Evolutionary conservation across 92 coral and sea anemone genomes (phyloP).

Genomic region (Paragorgia papillata): DNA sequence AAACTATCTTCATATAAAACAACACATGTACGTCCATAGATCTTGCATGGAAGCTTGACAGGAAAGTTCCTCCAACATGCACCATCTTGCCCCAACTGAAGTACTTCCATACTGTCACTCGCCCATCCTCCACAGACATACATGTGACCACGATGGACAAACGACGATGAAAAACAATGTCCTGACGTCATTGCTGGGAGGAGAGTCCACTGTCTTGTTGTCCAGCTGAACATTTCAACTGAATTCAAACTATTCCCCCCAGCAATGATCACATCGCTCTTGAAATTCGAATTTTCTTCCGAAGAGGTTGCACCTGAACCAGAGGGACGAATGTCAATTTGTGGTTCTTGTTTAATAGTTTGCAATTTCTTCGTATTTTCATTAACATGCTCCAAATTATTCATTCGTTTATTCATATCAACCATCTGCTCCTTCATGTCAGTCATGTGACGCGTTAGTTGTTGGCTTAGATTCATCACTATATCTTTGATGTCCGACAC

Average conservation of each 20-base stretch:
- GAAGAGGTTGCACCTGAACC: background rate
- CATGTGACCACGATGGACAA: background rate
- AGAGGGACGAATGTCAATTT: no score
- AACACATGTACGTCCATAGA: background rate
- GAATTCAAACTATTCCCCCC: background rate
- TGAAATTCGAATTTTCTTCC: background rate
- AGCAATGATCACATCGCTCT: background rate
- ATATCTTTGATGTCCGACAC: background rate
- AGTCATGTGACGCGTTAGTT: background rate
- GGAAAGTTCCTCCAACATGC: background rate
- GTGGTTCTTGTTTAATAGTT: background rate
- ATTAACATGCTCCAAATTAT: background rate
- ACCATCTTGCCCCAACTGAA: background rate
- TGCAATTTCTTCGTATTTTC: background rate
- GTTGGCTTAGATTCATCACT: background rate
- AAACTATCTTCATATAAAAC: slow-evolving; percentile 11
- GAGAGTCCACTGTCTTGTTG: background rate
- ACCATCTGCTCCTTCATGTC: background rate
- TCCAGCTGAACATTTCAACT: slow-evolving; percentile 19
- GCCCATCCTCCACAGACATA: background rate
- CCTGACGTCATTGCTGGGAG: slow-evolving; percentile 1
- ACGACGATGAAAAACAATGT: background rate
- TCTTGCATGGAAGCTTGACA: background rate
- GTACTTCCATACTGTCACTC: background rate
- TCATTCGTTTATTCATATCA: background rate